Conservation (phyloP, 2,888 invertebrate species). For the Anoncus sp. region DNA sequence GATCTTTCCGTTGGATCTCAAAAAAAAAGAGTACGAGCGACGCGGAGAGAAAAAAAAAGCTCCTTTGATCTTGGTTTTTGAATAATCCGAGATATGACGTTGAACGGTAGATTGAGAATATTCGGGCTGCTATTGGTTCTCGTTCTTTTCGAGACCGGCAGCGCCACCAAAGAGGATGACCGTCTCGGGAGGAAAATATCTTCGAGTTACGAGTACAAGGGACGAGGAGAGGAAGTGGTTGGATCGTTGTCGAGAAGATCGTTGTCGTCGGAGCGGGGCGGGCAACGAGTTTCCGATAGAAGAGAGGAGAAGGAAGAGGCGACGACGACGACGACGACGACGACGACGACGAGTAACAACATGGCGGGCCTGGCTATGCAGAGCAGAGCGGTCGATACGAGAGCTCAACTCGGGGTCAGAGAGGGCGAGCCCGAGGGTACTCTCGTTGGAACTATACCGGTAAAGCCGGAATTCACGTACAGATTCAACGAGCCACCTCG, state of each 20-base stretch:
- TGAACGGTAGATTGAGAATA: conserved; percentile 45
- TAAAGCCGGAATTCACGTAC: conserved; percentile 94
- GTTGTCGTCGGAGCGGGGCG: conserved; percentile 77
- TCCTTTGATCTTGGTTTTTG: conserved; percentile 65
- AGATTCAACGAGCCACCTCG: conserved; percentile 96
- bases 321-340: not conserved
- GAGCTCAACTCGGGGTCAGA: conserved; percentile 93
- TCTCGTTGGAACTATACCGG: conserved; percentile 94
- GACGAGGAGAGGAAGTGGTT: no score
- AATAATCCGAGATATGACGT: conserved; percentile 57
- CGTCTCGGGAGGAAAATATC: not conserved
- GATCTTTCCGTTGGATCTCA: conserved; percentile 42
- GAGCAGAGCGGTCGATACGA: conserved; percentile 93
- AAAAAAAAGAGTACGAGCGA: no score
- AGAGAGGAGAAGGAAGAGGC: conserved; percentile 53
- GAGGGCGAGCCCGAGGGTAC: conserved; percentile 95
- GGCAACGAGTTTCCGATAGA: conserved; percentile 30
- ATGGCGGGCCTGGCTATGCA: conserved; percentile 87
- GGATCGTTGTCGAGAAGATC: conserved; percentile 79
- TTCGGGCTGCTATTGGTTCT: conserved; percentile 56
- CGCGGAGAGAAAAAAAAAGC: no score
- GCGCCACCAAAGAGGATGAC: conserved; percentile 13
- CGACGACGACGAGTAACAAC: conserved; percentile 35
- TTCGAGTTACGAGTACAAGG: conserved; percentile 31
- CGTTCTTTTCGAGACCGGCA: conserved; percentile 42